Conservation (phyloP, 2,888 invertebrate species). For the Mystacides longicornis region DNA sequence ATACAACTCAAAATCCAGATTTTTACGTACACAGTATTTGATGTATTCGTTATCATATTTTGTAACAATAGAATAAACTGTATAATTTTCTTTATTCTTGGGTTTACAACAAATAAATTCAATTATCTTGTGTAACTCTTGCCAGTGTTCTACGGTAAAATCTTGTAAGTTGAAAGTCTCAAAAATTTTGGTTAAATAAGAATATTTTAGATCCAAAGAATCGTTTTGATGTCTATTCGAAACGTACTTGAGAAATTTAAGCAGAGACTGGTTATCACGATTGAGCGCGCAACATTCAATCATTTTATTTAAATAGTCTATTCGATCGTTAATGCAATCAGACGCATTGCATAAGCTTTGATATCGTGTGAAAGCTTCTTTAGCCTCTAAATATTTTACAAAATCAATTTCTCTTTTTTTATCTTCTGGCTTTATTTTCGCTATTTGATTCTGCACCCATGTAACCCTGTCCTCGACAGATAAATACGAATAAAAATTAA, state of each 20-base stretch:
- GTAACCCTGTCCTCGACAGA: constrained; percentile 5
- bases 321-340: constrained; percentile 22
- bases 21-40: constrained; percentile 14
- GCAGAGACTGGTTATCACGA: constrained; percentile 29
- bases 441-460: constrained; percentile 16
- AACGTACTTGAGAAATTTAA: constrained; percentile 29
- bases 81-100: constrained; percentile 15
- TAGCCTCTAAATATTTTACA: constrained; percentile 15
- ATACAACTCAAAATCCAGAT: constrained; percentile 11
- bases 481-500: constrained; percentile 5
- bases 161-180: constrained; percentile 26
- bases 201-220: constrained; percentile 19
- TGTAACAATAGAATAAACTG: constrained; percentile 27
- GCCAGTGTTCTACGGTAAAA: constrained; percentile 30
- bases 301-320: constrained; percentile 27
- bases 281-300: constrained; percentile 32
- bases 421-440: constrained; percentile 6
- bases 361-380: constrained; percentile 16
- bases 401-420: constrained; percentile 13
- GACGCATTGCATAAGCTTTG: constrained; percentile 9
- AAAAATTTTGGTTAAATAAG: constrained; percentile 21
- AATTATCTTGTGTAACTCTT: constrained; percentile 29
- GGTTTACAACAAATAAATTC: constrained; percentile 19
- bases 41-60: constrained; percentile 12
- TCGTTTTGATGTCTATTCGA: constrained; percentile 33